Evolutionary conservation across 1,140 invertebrate species (phyloP).

Genomic region (Seison nebaliae): DNA sequence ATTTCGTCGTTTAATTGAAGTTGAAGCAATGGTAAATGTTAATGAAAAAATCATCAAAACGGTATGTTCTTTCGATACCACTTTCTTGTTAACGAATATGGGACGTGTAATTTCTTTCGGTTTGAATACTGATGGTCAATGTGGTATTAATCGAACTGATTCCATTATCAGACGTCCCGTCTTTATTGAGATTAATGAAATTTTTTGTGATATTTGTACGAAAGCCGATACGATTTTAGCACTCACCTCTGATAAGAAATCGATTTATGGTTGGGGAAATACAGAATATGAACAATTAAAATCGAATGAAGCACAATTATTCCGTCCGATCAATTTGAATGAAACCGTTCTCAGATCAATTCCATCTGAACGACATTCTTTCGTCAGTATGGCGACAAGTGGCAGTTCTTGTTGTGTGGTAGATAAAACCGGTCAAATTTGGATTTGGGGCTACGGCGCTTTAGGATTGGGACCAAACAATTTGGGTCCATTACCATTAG

Average conservation of each 20-base stretch:
- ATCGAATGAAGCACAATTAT: conserved; percentile 16
- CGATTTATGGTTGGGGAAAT: conserved; percentile 87
- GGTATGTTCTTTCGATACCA: conserved; percentile 35
- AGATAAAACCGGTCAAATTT: conserved; percentile 54
- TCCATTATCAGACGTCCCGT: too few species aligned
- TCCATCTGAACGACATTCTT: too few species aligned
- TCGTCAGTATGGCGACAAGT: conserved; percentile 43
- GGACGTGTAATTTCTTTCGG: conserved; percentile 64
- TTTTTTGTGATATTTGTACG: conserved; percentile 52
- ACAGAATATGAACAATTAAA: conserved; percentile 63
- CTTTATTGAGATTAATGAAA: conserved; percentile 25
- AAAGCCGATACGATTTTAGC: conserved; percentile 61
- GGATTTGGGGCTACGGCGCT: conserved; percentile 69
- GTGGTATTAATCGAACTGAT: conserved; percentile 20
- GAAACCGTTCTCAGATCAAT: conserved; percentile 37
- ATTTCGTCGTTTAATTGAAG: conserved; percentile 44
- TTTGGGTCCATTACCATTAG: conserved; percentile 35
- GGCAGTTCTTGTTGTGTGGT: conserved; percentile 56
- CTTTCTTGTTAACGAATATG: conserved; percentile 47
- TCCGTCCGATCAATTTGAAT: conserved; percentile 17
- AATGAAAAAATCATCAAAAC: conserved; percentile 8
- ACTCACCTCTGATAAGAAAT: conserved; percentile 50
- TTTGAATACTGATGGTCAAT: conserved; percentile 71
- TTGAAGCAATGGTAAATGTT: conserved; percentile 40
- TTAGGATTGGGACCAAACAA: conserved; percentile 57